A percentile compares a stretch with the other conserved stretches of the same genome.
Evolutionary conservation across 23 tunicate genomes (phyloP).

Genomic region (Botrylloides violaceus): DNA sequence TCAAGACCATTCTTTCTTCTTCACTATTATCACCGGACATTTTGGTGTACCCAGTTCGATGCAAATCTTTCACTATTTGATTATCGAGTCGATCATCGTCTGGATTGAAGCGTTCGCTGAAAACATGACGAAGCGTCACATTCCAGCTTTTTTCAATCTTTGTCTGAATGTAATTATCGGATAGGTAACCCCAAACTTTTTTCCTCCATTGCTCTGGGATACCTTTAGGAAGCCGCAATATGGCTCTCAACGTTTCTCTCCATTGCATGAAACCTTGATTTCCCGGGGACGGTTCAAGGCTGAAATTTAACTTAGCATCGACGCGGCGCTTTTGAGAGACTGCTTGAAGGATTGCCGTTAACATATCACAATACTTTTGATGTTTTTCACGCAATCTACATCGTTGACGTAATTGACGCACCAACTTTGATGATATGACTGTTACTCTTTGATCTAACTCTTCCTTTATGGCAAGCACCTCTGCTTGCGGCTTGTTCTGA

Average conservation of each 20-base stretch:
- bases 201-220: slow-evolving; percentile 87
- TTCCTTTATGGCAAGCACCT: slow-evolving; percentile 31
- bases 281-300: slow-evolving; percentile 54
- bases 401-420: slow-evolving; percentile 76
- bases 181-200: slow-evolving; percentile 61
- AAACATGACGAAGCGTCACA: slow-evolving; percentile 29
- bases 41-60: slow-evolving; percentile 84
- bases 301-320: slow-evolving; percentile 67
- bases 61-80: slow-evolving; percentile 96
- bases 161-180: slow-evolving; percentile 68
- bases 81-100: slow-evolving; percentile 90
- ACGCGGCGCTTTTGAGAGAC: slow-evolving; percentile 70
- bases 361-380: slow-evolving; percentile 66
- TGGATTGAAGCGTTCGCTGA: slow-evolving; percentile 65
- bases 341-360: slow-evolving; percentile 87
- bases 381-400: slow-evolving; percentile 71
- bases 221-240: slow-evolving; percentile 63
- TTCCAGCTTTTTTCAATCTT: slow-evolving; percentile 12
- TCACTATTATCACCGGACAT: slow-evolving; percentile 30
- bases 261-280: slow-evolving; percentile 77
- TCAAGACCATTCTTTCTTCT: slow-evolving; percentile 67
- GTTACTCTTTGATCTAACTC: slow-evolving; percentile 49
- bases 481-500: slow-evolving; percentile 32
- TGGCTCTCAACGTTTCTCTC: slow-evolving; percentile 80
- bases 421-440: slow-evolving; percentile 80